Base-by-base conservation (phyloP, 2,113 vertebrate species). In the Epinephelus cyanopodus region DNA sequence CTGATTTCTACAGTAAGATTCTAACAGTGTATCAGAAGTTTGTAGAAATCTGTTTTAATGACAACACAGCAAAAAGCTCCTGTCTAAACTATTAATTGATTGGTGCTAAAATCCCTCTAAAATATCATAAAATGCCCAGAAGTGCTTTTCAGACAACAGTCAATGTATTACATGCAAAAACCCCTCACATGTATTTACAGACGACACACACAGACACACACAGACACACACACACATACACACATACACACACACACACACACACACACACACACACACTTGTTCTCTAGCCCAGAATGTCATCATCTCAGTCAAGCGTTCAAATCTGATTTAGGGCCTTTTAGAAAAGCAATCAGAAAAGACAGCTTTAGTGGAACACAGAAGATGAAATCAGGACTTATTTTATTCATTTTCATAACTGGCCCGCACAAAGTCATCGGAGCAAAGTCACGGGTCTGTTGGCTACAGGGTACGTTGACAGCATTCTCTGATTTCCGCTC, bases 321-420 rank as follows among this genome's bases (percentile, higher is more conserved):
- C 58, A 79, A 81, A 87, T 91, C 74, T 83, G 90, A 92, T 88
- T 80, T 77, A 64, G 74, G 73, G 65, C 67, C 64, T 89, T 83
- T 88, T 88, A 72, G 81, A 75, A 79, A 82, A 85, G 70, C 75
- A 84, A 85, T 86, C 78, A 81, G 57, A 83, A 86, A 77, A 66
- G 29, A 63, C 73, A 75, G 73, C 61, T 81, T 85, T 72, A 79
- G 82, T 73, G 77, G 67, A 88, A 85, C 73, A 83, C 69, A 64
- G 62, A 29, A 69, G 75, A 89, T 87, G 84, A 74, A 87, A 81
- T 82, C 66, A 61, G 58, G 73, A 84, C 75, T 87, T 82, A 68
- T 85, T 84, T 82, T 63, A 73, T 80, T 85, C 19, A 70, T 83
- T 85, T 87, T 78, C 66, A 74, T 27, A 76, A 79, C 66, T 66